These are phyloP conservation scores for Nannobrachium achirus DNA, from an alignment of 2,113 vertebrate genomes.

Conservation along the genomic window DNA sequence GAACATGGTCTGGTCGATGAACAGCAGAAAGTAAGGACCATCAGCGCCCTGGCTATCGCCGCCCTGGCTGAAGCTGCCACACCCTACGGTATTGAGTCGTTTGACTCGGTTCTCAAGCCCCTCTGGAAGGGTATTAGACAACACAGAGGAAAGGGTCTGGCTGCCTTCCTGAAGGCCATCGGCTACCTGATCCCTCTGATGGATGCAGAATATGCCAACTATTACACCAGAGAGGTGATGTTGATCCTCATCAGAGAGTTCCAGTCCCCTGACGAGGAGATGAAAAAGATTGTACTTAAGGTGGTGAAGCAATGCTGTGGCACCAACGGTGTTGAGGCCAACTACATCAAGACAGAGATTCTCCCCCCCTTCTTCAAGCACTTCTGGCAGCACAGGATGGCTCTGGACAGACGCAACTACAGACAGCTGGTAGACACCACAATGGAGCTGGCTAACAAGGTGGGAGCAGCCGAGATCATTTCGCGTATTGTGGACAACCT, in stretches of 20 bases:
- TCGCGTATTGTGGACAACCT: constrained; percentile 97
- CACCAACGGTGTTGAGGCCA: constrained; percentile 97
- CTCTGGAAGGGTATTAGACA: constrained; percentile 98
- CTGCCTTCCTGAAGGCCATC: constrained; percentile 98
- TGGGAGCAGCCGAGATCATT: constrained; percentile 98
- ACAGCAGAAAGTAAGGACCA: constrained; percentile 98
- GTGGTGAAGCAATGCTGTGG: constrained; percentile 99
- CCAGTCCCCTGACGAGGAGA: constrained; percentile 98
- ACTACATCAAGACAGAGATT: constrained; percentile 99
- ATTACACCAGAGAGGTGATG: constrained; percentile 99
- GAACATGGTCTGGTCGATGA: constrained; percentile 98
- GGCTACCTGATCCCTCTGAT: constrained; percentile 98
- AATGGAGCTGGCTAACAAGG: constrained; percentile 98
- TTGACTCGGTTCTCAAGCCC: constrained; percentile 97
- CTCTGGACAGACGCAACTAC: constrained; percentile 97
- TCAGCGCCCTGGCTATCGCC: constrained; percentile 97
- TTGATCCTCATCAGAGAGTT: constrained; percentile 99
- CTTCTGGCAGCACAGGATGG: constrained; percentile 99
- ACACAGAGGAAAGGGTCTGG: constrained; percentile 99
- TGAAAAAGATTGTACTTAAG: constrained; percentile 99
- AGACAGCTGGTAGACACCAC: constrained; percentile 99
- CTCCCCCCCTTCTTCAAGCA: constrained; percentile 99
- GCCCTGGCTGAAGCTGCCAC: constrained; percentile 97
- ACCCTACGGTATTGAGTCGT: constrained; percentile 97
- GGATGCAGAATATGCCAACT: constrained; percentile 99